Base-by-base conservation (phyloP, 2,888 invertebrate species). In the Actias luna region DNA sequence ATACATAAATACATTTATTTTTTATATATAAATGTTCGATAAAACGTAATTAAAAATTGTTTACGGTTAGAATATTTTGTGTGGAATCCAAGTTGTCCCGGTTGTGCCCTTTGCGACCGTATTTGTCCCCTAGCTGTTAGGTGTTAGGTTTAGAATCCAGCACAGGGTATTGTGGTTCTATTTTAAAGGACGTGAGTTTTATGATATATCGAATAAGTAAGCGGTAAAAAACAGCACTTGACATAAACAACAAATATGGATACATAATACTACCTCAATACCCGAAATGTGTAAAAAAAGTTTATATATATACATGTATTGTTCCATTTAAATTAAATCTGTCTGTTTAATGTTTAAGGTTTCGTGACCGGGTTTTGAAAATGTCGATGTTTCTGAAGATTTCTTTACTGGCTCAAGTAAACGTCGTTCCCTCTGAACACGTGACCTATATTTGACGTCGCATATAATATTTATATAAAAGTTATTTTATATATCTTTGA, bases 111-210 rank as follows among this genome's bases (percentile, higher is more conserved):
- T 89, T 89, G 91, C 91, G 85, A 89, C 87, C 82, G 80, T 89
- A 85, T 81, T 84, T 89, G 89, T 90, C 91, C 88, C n/a, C 88
- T 92, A 92, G 92, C 85, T 86, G 82, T 80, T 91, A 92, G 88
- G 84, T 87, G 80, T 86, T 92, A 92, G 91, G 82, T 85, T 33
- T 86, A 89, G 85, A 85, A 76, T 88, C 83, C 82, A 90, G 83
- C 91, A 90, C 92, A 92, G 92, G 92, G 92, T 92, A 92, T 92
- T 92, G 92, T 85, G 92, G 92, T 92, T 89, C 89, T 92, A 91
- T 92, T 90, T 91, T 90, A 88, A 75, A 80, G 88, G 85, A 87
- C 78, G 88, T 82, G n/a, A n/a, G 89, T 86, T 85, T 80, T 79
- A 73, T 75, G 78, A 82, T 88, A 85, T 82, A 80, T 86, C 83